These are phyloP conservation scores for Plutella xylostella DNA, from an alignment of 2,888 invertebrate species.

Conservation along the genomic window DNA sequence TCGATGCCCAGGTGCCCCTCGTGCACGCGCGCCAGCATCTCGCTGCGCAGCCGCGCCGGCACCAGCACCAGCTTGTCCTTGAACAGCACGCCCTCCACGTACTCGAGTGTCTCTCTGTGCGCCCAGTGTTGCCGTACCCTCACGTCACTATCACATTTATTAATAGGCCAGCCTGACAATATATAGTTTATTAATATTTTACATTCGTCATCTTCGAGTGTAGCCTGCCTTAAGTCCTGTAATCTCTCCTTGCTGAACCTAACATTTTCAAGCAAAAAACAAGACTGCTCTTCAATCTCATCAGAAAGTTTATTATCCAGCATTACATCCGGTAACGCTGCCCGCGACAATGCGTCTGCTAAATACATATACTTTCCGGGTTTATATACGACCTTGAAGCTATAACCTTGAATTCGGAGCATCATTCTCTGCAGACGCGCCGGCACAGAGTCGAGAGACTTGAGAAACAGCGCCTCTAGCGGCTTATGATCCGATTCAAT, in stretches of 20 bases:
- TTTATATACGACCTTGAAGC: not conserved
- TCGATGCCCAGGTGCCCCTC: slow-evolving; percentile 12
- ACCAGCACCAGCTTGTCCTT: slow-evolving; percentile 7
- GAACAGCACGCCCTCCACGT: slow-evolving; percentile 7
- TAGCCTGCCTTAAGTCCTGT: too few species aligned
- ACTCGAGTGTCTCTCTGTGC: slow-evolving; percentile 4
- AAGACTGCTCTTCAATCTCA: too few species aligned
- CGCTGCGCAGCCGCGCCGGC: not conserved
- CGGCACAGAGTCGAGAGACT: not conserved
- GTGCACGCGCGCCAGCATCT: slow-evolving; percentile 10
- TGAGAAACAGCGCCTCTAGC: not conserved
- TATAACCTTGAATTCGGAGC: not conserved
- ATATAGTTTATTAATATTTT: too few species aligned
- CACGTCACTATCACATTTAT: too few species aligned
- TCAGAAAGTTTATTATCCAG: too few species aligned
- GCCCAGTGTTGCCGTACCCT: not conserved
- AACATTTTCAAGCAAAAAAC: too few species aligned
- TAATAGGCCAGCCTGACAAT: too few species aligned
- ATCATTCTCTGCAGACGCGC: not conserved
- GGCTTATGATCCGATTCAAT: not conserved
- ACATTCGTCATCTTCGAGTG: too few species aligned
- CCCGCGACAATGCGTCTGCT: not conserved
- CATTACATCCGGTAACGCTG: too few species aligned
- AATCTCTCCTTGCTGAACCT: too few species aligned
- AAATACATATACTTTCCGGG: not conserved